Percentiles rank a stretch among this genome's conserved stretches.
These are phyloP conservation scores for Eudorcas thomsonii DNA, from an alignment of 2,113 vertebrate genomes.

Conservation along the genomic window DNA sequence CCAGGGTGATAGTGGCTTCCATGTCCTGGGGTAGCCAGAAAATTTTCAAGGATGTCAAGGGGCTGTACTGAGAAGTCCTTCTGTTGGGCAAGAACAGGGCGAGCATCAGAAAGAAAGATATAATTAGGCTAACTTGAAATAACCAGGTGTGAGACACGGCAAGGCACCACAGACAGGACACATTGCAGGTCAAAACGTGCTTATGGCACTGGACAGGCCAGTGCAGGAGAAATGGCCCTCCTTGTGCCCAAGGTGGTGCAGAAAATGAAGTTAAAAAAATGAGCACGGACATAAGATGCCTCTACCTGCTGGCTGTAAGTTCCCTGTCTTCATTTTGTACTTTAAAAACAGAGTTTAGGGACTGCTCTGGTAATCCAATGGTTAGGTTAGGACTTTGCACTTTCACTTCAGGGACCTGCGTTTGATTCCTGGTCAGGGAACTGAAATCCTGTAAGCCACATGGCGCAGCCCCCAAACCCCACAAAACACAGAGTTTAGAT, in stretches of 20 bases:
- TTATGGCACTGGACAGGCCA: background rate
- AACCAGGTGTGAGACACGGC: background rate
- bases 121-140: background rate
- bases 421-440: background rate
- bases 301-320: background rate
- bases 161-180: background rate
- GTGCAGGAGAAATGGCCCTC: background rate
- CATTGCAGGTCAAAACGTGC: background rate
- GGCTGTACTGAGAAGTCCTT: background rate
- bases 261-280: background rate
- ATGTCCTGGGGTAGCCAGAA: background rate
- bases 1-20: background rate
- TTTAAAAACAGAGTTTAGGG: background rate
- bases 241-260: background rate
- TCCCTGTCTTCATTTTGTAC: background rate
- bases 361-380: background rate
- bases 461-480: background rate
- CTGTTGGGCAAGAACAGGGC: background rate
- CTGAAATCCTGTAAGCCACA: background rate
- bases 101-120: background rate
- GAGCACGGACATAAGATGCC: background rate
- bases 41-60: background rate
- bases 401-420: background rate
- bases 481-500: background rate
- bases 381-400: background rate